A percentile compares a stretch with the other conserved stretches of the same genome.
Conservation (phyloP, 1,140 invertebrate species). For the Drosophila funebris region DNA sequence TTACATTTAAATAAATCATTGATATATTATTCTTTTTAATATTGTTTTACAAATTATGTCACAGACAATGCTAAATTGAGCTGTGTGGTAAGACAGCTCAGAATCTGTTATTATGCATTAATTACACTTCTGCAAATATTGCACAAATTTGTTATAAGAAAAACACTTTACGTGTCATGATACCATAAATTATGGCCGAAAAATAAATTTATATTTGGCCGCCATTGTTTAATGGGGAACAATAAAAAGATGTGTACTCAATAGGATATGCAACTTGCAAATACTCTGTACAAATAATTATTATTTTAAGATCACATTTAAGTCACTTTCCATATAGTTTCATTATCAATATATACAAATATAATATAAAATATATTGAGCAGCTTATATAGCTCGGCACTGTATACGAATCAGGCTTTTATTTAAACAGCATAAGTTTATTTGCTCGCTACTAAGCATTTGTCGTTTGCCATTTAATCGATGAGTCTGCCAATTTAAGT, state of each 20-base stretch:
- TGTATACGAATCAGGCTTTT: constrained; percentile 16
- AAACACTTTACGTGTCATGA: constrained; percentile 22
- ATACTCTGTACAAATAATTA: constrained; percentile 19
- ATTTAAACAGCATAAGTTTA: constrained; percentile 47
- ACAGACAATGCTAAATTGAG: no score
- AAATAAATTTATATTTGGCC: not conserved
- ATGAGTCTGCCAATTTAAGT: constrained; percentile 24
- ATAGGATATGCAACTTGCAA: not conserved
- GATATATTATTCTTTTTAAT: no score
- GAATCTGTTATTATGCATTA: no score
- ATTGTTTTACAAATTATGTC: no score
- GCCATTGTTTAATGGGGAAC: constrained; percentile 21
- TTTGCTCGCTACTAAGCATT: constrained; percentile 35
- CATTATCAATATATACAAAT: no score
- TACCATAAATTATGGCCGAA: constrained; percentile 18
- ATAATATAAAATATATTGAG: no score
- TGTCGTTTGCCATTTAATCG: constrained; percentile 66
- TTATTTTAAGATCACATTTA: no score
- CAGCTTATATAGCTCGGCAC: constrained; percentile 30
- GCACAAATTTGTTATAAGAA: not conserved
- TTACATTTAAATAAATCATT: no score
- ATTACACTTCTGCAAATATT: constrained; percentile 4
- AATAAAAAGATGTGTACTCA: not conserved
- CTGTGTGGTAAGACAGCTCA: no score
- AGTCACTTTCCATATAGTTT: no score